These are phyloP conservation scores for Drosophila silvestris DNA, from an alignment of 2,888 invertebrate species.

Conservation along the genomic window DNA sequence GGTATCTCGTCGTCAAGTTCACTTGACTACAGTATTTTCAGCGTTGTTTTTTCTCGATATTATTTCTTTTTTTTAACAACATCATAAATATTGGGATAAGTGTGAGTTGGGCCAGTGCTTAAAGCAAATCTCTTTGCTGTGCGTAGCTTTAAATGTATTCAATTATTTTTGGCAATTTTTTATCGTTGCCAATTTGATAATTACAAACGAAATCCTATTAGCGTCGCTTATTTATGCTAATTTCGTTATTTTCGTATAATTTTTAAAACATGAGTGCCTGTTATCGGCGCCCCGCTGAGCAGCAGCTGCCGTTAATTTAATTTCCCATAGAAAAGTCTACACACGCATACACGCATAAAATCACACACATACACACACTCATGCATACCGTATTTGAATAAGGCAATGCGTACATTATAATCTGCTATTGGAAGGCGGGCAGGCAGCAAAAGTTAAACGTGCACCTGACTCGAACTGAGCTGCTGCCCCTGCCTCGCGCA, in stretches of 20 bases:
- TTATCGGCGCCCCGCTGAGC: constrained; percentile 55
- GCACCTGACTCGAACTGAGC: constrained; percentile 41
- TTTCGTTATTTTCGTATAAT: constrained; percentile 70
- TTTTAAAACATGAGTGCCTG: constrained; percentile 70
- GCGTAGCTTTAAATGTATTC: constrained; percentile 47
- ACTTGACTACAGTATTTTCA: background rate
- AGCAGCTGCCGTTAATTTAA: constrained; percentile 68
- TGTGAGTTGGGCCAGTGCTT: constrained; percentile 14
- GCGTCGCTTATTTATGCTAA: constrained; percentile 75
- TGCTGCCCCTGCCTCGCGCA: background rate
- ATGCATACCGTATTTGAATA: constrained; percentile 62
- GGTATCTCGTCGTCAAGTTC: background rate
- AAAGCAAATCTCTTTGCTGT: constrained; percentile 8
- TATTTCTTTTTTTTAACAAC: constrained; percentile 10
- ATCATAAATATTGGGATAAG: constrained; percentile 8
- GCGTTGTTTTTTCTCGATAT: background rate
- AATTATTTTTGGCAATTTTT: constrained; percentile 40
- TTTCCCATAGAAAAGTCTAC: constrained; percentile 49
- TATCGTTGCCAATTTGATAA: constrained; percentile 69
- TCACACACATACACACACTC: constrained; percentile 1
- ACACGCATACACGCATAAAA: constrained; percentile 9
- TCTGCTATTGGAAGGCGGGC: constrained; percentile 60
- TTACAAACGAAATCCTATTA: constrained; percentile 79
- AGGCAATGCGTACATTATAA: constrained; percentile 77
- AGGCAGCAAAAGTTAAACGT: constrained; percentile 55